Conservation (phyloP, 2,888 invertebrate species). For the Tethea ocularis region DNA sequence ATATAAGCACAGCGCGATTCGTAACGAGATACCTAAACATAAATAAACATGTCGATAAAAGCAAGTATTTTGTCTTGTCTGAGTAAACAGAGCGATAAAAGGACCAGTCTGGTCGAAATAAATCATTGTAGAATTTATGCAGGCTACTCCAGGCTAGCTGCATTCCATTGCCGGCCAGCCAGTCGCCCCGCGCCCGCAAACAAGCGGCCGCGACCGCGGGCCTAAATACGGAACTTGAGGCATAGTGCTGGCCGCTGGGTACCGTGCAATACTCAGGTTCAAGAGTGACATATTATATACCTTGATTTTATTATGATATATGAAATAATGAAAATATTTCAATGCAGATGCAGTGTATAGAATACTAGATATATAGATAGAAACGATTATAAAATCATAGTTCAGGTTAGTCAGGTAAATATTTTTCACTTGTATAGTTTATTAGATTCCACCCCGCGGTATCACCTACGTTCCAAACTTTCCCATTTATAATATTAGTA, state of each 20-base stretch:
- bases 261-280: neutral
- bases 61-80: slow-evolving; percentile 25
- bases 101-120: slow-evolving; percentile 32
- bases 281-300: neutral
- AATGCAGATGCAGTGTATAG: too few species aligned
- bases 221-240: slow-evolving; percentile 13
- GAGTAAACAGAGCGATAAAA: slow-evolving; percentile 33
- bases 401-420: too few species aligned
- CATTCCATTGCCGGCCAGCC: slow-evolving; percentile 53
- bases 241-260: neutral
- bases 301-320: too few species aligned
- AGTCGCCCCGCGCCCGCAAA: slow-evolving; percentile 19
- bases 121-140: slow-evolving; percentile 50
- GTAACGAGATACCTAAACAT: neutral
- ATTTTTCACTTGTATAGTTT: too few species aligned
- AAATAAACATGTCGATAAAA: slow-evolving; percentile 30
- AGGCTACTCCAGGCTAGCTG: slow-evolving; percentile 37
- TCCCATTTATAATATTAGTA: too few species aligned
- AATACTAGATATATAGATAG: too few species aligned
- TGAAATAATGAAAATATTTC: too few species aligned
- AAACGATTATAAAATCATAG: too few species aligned
- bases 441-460: too few species aligned
- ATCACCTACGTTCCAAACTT: too few species aligned
- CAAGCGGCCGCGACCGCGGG: neutral
- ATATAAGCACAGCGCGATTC: slow-evolving; percentile 14